Evolutionary conservation across 2,888 invertebrate genomes (phyloP), one percentile per base, ranked within the genome.

Genomic region (Ectropis crepuscularia): DNA sequence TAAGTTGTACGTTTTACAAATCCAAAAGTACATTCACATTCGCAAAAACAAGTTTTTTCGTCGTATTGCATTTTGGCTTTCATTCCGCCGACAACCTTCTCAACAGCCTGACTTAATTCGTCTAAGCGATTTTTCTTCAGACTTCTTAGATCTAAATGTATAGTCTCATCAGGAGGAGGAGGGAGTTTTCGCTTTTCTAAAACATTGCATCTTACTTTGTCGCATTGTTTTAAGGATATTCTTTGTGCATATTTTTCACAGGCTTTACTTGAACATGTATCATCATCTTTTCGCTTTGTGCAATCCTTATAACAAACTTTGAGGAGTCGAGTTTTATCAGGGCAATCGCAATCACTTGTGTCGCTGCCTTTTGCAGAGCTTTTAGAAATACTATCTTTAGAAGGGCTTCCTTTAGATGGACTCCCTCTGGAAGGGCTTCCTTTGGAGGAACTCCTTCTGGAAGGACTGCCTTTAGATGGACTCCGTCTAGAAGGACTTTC

Each of bases 21-120:
- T 12, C 84, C 87, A 77, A 91, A 90, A 43, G 73, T 77, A 70
- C 92, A 92, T 67, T 90, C 86, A 62, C 92, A 92, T 51, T 87
- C 76, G 70, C 92, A 92, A 69, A 75, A 88, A 73, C 92, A 92
- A 12, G 86, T 83, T 51, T 85, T 79, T 9, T 76, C 67, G 5
- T 79, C 79, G 38, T 85, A 70, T 68, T 82, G 78, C 76, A 87
- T 76, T 59, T 82, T 81, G 5, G 86, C 83, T 65, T 70, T 75
- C 46, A 88, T 70, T 39, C 74, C 85, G 8, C 87, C 85, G 6
- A 80, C 63, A 0, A 88, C 75, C 61, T 87, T 67, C 64, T 89
- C 86, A 10, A 87, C 70, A 64, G 80, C 80, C 54, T 83, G 70
- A n/a, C 72, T 67, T 6, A 74, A 51, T 12, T 72, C 61, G 67